These are phyloP conservation scores for Ephydatia muelleri DNA, from an alignment of 37 sponge, comb jelly and placozoan genomes.

Conservation along the genomic window DNA sequence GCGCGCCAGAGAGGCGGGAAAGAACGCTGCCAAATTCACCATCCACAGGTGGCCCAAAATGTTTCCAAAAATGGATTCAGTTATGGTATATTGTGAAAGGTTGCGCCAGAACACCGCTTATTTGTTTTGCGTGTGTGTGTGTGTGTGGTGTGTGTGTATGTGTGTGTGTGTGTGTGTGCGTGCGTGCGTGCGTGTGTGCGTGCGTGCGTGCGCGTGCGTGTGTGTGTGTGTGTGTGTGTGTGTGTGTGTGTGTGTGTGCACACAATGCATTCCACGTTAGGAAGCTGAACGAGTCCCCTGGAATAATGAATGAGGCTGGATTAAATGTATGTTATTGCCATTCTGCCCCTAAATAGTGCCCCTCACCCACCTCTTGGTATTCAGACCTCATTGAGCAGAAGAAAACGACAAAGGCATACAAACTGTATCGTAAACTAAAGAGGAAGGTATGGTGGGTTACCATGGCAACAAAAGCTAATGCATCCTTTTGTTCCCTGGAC, in stretches of 20 bases:
- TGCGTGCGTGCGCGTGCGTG: too few relatives aligned
- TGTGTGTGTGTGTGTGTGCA: too few relatives aligned
- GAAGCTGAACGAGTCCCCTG: not conserved
- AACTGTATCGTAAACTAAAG: slow-evolving; percentile 31
- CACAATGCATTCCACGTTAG: not conserved
- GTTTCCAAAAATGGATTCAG: slow-evolving; percentile 21
- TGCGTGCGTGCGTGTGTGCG: too few relatives aligned
- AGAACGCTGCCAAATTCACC: slow-evolving; percentile 63
- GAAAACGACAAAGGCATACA: slow-evolving; percentile 27
- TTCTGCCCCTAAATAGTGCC: too few relatives aligned
- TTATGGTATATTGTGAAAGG: slow-evolving; percentile 12
- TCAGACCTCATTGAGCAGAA: slow-evolving; percentile 39
- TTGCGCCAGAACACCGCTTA: too few relatives aligned
- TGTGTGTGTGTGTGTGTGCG: not conserved
- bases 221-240: too few relatives aligned
- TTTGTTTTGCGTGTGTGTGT: not conserved
- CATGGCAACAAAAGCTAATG: not conserved
- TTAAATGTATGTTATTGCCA: not conserved
- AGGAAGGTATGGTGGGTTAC: slow-evolving; percentile 17
- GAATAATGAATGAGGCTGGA: not conserved
- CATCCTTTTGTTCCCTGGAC: not conserved
- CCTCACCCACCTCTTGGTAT: too few relatives aligned
- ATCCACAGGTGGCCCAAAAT: slow-evolving; percentile 59
- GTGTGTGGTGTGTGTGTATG: not conserved
- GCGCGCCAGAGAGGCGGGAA: slow-evolving; percentile 55